phyloP scores from a whole-genome alignment of 2,888 invertebrate genomes.

The Drosophila birchii region DNA sequence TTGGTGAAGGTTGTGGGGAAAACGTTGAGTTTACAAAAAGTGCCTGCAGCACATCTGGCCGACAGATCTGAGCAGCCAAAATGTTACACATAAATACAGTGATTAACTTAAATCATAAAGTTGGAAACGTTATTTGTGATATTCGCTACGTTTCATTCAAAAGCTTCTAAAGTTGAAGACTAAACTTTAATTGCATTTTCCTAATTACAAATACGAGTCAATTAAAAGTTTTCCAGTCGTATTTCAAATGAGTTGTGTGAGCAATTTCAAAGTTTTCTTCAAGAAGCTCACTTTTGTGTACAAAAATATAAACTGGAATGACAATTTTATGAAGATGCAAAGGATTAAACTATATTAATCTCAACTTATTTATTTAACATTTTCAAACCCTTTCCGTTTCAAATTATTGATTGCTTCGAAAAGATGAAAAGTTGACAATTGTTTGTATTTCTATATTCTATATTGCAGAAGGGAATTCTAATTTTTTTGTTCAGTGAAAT shows the following conservation, averaged over 20 bases:
- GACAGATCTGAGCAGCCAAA: conserved; percentile 33
- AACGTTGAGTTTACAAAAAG: conserved; percentile 42
- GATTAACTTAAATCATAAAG: conserved; percentile 43
- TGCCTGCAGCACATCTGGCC: conserved; percentile 33
- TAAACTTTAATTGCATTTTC: conserved; percentile 65
- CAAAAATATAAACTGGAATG: conserved; percentile 1
- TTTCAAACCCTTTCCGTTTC: background rate
- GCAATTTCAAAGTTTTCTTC: conserved; percentile 11
- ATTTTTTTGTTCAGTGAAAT: conserved; percentile 34
- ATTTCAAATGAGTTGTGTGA: conserved; percentile 43
- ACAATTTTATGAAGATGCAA: background rate
- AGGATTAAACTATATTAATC: background rate
- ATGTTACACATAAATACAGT: conserved; percentile 59
- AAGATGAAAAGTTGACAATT: background rate
- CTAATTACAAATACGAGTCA: conserved; percentile 56
- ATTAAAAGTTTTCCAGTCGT: conserved; percentile 64
- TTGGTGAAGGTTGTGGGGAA: conserved; percentile 54
- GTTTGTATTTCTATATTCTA: background rate
- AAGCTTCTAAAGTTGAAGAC: conserved; percentile 29
- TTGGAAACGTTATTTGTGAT: conserved; percentile 14
- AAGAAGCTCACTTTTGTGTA: conserved; percentile 17
- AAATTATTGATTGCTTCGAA: background rate
- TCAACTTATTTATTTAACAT: background rate
- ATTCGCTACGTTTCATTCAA: conserved; percentile 29
- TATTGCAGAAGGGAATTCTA: background rate